Conservation (phyloP, 2,888 invertebrate species). For the Ariolimax columbianus region DNA sequence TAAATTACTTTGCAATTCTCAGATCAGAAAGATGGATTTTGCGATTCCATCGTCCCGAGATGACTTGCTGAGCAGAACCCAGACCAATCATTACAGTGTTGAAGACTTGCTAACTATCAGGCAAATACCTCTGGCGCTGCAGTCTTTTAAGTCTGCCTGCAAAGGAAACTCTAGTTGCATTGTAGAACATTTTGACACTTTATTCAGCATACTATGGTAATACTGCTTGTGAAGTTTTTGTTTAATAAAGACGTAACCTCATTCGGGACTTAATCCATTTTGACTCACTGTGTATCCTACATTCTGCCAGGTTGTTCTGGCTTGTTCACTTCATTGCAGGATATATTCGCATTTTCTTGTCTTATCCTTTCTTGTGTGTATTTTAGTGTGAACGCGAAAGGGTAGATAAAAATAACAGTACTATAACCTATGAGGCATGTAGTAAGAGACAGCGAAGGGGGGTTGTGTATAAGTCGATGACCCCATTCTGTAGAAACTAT, state of each 20-base stretch:
- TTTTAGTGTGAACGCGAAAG: neutral
- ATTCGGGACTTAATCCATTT: neutral
- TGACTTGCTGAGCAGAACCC: slow-evolving; percentile 72
- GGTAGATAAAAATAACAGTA: neutral
- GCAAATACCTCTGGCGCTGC: slow-evolving; percentile 69
- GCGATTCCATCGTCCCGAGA: slow-evolving; percentile 73
- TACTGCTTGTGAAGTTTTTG: no score
- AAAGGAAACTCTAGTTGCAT: slow-evolving; percentile 64
- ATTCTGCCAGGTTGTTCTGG: no score
- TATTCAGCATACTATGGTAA: slow-evolving; percentile 75
- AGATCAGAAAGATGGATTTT: slow-evolving; percentile 65
- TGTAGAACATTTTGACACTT: slow-evolving; percentile 71
- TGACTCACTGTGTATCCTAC: neutral
- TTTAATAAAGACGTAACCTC: no score
- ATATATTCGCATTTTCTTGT: no score
- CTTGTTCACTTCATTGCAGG: no score
- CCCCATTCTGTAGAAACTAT: no score
- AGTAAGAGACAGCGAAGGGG: no score
- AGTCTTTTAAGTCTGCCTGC: slow-evolving; percentile 71
- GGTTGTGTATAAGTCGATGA: no score
- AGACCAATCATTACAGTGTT: slow-evolving; percentile 74
- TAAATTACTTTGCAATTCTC: no score
- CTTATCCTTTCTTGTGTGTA: neutral
- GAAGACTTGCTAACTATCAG: slow-evolving; percentile 73
- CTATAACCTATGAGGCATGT: neutral